Evolutionary conservation across 2,797 vertebrate species (phyloP).

Genomic region (Phoebastria nigripes): DNA sequence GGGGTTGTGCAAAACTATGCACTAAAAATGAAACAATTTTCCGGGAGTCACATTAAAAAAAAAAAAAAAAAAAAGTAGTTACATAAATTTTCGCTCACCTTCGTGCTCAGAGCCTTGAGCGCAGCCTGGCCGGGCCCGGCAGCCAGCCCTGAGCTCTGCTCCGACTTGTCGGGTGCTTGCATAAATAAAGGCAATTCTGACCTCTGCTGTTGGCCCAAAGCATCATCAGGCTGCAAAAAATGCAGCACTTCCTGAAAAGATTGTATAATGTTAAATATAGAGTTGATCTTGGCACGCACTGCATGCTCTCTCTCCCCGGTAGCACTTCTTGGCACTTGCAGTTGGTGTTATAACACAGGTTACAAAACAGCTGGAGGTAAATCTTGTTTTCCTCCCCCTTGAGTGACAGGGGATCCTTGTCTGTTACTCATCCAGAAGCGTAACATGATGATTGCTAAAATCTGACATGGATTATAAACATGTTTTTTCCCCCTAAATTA

Average conservation of each 20-base stretch:
- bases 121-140: accelerated
- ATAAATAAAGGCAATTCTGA: constrained; percentile 34
- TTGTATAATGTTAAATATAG: background rate
- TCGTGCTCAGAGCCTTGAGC: background rate
- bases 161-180: background rate
- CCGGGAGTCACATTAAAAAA: background rate
- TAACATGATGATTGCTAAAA: background rate
- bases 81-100: background rate
- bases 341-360: constrained; percentile 12
- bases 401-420: background rate
- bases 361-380: constrained; percentile 6
- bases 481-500: background rate
- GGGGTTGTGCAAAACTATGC: background rate
- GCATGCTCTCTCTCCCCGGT: background rate
- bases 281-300: background rate
- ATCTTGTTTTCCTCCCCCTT: background rate
- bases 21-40: background rate
- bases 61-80: background rate
- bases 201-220: constrained; percentile 28
- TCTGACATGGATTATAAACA: background rate
- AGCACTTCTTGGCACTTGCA: background rate
- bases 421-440: background rate
- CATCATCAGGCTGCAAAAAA: background rate
- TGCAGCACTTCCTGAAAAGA: background rate
- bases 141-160: background rate